phyloP scores from a whole-genome alignment of 2,888 invertebrate species.

The Cetonia aurata region DNA sequence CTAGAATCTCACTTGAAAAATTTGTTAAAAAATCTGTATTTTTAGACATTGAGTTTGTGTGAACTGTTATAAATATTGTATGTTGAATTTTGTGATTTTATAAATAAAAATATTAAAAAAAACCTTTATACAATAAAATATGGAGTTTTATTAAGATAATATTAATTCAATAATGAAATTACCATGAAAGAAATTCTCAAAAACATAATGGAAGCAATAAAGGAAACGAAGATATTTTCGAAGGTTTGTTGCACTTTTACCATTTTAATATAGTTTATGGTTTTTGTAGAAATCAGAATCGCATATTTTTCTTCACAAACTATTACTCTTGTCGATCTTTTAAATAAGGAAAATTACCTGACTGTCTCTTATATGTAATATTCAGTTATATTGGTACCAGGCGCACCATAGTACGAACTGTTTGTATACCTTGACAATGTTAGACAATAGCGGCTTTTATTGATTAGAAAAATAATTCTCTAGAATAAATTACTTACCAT shows the following conservation, averaged over 20 bases:
- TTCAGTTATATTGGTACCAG: conserved; percentile 10
- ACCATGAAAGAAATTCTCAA: no score
- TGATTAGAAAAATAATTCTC: conserved; percentile 18
- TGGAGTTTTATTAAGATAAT: background rate
- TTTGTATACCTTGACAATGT: conserved; percentile 48
- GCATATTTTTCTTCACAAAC: no score
- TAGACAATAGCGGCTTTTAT: conserved; percentile 35
- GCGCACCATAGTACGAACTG: conserved; percentile 44
- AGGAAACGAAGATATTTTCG: no score
- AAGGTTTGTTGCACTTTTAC: no score
- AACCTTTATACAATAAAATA: conserved; percentile 40
- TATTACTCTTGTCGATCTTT: no score
- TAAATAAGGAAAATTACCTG: no score
- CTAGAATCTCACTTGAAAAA: conserved; percentile 41
- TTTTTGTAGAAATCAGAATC: no score
- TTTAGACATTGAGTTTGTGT: conserved; percentile 62
- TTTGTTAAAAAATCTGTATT: conserved; percentile 50
- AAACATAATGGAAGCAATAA: no score
- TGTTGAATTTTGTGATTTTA: conserved; percentile 67
- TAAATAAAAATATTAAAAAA: conserved; percentile 58
- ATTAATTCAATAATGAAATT: no score
- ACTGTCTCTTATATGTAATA: background rate
- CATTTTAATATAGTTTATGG: no score
- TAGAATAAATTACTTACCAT: conserved; percentile 47
- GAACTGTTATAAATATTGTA: conserved; percentile 64